Percentiles rank a stretch among this genome's conserved stretches.
These are phyloP conservation scores for Cotesia congregata DNA, from an alignment of 2,888 invertebrate genomes.

Conservation along the genomic window DNA sequence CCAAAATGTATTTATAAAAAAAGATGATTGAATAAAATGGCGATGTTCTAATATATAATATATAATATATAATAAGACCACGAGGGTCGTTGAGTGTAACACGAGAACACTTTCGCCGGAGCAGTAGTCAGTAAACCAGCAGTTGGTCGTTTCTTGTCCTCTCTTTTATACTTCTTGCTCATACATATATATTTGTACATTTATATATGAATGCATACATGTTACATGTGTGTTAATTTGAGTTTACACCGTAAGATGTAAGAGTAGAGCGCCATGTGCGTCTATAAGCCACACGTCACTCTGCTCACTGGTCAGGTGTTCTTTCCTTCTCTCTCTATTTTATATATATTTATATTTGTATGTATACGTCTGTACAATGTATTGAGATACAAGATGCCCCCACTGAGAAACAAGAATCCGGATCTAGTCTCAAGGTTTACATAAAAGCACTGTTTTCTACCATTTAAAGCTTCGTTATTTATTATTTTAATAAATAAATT, in stretches of 20 bases:
- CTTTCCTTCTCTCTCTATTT: slow-evolving; percentile 40
- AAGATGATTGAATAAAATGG: slow-evolving; percentile 4
- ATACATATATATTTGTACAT: neutral
- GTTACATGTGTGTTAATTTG: neutral
- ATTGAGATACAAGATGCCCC: slow-evolving; percentile 19
- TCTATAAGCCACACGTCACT: slow-evolving; percentile 35
- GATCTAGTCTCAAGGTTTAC: slow-evolving; percentile 68
- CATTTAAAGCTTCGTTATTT: slow-evolving; percentile 23
- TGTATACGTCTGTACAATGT: neutral
- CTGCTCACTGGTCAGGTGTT: slow-evolving; percentile 35
- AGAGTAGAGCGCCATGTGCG: neutral
- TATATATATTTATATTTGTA: neutral
- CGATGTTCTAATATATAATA: neutral
- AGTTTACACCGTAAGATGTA: neutral
- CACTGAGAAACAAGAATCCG: slow-evolving; percentile 61
- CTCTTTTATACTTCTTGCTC: slow-evolving; percentile 3
- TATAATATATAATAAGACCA: slow-evolving; percentile 43
- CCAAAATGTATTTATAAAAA: neutral
- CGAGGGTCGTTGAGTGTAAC: slow-evolving; percentile 51
- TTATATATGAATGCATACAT: neutral
- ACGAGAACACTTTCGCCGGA: slow-evolving; percentile 66
- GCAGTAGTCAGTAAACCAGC: slow-evolving; percentile 52
- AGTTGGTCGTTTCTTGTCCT: slow-evolving; percentile 21
- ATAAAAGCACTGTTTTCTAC: slow-evolving; percentile 57
- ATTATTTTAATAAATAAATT: slow-evolving; percentile 10